Evolutionary conservation across 2,888 invertebrate species (phyloP).

Genomic region (Amphipyra tragopoginis): DNA sequence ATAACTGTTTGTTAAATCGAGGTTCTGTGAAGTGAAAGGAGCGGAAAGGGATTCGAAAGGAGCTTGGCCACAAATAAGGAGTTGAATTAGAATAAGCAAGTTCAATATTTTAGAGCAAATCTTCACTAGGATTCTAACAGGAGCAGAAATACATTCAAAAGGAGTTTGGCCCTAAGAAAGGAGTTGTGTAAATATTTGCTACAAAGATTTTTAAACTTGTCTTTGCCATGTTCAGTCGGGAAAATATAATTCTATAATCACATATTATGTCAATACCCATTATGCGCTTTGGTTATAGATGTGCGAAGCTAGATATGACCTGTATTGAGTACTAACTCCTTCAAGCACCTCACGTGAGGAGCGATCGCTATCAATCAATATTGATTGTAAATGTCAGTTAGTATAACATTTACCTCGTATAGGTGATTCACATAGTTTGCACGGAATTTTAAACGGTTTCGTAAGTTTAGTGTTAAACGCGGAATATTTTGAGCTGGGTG

Average conservation of each 20-base stretch:
- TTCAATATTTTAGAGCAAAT: too few species aligned
- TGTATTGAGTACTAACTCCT: neutral
- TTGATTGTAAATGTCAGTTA: slow-evolving; percentile 48
- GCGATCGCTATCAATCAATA: slow-evolving; percentile 30
- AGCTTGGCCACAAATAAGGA: neutral
- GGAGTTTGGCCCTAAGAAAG: too few species aligned
- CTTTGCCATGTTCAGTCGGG: too few species aligned
- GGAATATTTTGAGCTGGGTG: slow-evolving; percentile 24
- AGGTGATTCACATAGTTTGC: slow-evolving; percentile 38
- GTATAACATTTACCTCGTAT: slow-evolving; percentile 29
- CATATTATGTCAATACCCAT: too few species aligned
- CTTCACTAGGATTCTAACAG: too few species aligned
- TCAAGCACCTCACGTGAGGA: slow-evolving; percentile 13
- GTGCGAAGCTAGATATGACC: neutral
- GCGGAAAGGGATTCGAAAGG: slow-evolving; percentile 15
- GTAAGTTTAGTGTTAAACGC: slow-evolving; percentile 17
- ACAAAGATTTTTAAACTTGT: too few species aligned
- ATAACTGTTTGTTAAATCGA: slow-evolving; percentile 40
- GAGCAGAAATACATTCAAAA: too few species aligned
- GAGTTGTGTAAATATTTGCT: too few species aligned
- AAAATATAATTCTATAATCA: too few species aligned
- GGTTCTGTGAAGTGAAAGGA: slow-evolving; percentile 42
- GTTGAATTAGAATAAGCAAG: too few species aligned
- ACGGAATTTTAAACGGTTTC: slow-evolving; percentile 32
- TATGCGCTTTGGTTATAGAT: too few species aligned